Conservation (phyloP, 1,140 invertebrate genomes). For the Coptotermes formosanus region DNA sequence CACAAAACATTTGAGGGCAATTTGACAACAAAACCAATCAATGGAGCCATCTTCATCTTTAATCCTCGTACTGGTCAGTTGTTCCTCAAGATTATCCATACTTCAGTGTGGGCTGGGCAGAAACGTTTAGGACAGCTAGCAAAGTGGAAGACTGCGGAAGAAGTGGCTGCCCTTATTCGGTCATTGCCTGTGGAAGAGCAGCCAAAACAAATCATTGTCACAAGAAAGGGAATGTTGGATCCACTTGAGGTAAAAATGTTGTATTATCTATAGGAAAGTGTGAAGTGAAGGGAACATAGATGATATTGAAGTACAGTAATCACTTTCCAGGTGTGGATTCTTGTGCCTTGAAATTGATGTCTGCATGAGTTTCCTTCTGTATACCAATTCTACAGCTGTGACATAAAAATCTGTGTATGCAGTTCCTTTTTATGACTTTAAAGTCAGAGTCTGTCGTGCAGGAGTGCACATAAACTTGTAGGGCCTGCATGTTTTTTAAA, state of each 20-base stretch:
- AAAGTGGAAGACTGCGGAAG: slow-evolving; percentile 99
- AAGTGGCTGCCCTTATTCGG: slow-evolving; percentile 98
- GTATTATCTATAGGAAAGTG: too few relatives aligned
- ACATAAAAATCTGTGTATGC: too few relatives aligned
- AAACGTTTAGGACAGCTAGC: slow-evolving; percentile 91
- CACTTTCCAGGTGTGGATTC: too few relatives aligned
- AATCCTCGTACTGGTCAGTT: slow-evolving; percentile 99
- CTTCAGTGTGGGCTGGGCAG: slow-evolving; percentile 98
- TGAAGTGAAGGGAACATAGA: too few relatives aligned
- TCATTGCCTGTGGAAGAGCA: slow-evolving; percentile 99
- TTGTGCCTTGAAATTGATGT: too few relatives aligned
- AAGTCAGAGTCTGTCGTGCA: too few relatives aligned
- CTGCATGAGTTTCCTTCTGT: too few relatives aligned
- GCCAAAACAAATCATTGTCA: slow-evolving; percentile 99
- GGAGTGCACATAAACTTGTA: too few relatives aligned
- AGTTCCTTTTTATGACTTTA: too few relatives aligned
- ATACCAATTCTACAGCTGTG: too few relatives aligned
- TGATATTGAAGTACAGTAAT: too few relatives aligned
- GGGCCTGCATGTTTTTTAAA: too few relatives aligned
- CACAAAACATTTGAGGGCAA: slow-evolving; percentile 99
- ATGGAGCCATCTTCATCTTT: slow-evolving; percentile 99
- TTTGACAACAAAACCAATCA: slow-evolving; percentile 98
- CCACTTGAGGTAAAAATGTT: slow-evolving; percentile 74
- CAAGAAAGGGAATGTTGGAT: slow-evolving; percentile 98
- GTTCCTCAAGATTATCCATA: slow-evolving; percentile 99